A percentile compares a stretch with the other conserved stretches of the same genome.
Conservation (phyloP, 2,113 vertebrate genomes). For the Hippocampus zosterae region DNA sequence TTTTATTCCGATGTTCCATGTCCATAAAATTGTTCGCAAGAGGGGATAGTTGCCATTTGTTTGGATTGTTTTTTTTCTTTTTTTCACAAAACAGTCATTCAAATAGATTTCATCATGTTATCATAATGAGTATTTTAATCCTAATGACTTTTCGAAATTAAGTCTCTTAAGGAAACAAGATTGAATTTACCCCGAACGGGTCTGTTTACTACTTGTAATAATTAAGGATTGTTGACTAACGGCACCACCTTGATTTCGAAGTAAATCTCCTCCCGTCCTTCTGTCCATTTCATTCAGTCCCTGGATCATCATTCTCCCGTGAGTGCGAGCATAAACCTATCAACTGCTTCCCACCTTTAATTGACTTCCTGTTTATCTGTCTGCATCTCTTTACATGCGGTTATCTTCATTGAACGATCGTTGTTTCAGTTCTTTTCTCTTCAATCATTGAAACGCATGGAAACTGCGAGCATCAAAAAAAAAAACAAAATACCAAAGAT, state of each 20-base stretch:
- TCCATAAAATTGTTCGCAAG: too few relatives aligned
- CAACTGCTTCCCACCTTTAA: slow-evolving; percentile 19
- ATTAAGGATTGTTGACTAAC: slow-evolving; percentile 15
- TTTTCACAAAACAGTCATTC: not conserved
- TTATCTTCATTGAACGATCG: not conserved
- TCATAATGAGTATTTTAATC: not conserved
- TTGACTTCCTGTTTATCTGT: not conserved
- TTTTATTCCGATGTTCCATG: too few relatives aligned
- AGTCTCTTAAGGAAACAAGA: not conserved
- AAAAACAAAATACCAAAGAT: too few relatives aligned
- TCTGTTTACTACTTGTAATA: slow-evolving; percentile 6
- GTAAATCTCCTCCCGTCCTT: slow-evolving; percentile 1
- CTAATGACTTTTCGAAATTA: slow-evolving; percentile 7
- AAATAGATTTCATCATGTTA: not conserved
- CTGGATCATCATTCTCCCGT: slow-evolving; percentile 36
- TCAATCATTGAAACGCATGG: too few relatives aligned
- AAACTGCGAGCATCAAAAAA: too few relatives aligned
- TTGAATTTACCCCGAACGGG: not conserved
- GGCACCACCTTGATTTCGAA: not conserved
- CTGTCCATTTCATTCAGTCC: slow-evolving; percentile 57
- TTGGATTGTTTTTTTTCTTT: not conserved
- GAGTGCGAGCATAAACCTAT: slow-evolving; percentile 46
- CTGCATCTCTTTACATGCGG: not conserved
- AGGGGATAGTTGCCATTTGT: too few relatives aligned
- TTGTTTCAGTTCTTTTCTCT: not conserved